These are phyloP conservation scores for Macaria liturata DNA, from an alignment of 2,888 invertebrate genomes.

Conservation along the genomic window DNA sequence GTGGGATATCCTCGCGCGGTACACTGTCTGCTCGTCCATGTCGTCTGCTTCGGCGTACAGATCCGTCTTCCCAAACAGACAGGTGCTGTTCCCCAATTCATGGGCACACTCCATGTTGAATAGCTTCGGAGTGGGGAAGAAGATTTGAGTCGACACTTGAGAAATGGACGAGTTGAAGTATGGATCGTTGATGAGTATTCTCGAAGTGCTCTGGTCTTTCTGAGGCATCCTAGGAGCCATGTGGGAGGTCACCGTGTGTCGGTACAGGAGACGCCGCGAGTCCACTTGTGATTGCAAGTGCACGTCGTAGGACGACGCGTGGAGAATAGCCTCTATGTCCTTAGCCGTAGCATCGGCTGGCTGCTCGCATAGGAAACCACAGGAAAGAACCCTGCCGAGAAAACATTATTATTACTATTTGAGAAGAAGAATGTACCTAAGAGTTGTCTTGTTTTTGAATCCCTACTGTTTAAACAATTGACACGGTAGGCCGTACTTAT, in stretches of 20 bases:
- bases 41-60: slow-evolving; percentile 56
- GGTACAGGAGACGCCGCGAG: slow-evolving; percentile 64
- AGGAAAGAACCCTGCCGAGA: slow-evolving; percentile 71
- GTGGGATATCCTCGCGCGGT: slow-evolving; percentile 61
- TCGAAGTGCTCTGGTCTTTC: slow-evolving; percentile 78
- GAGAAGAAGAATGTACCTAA: no score
- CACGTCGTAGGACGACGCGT: slow-evolving; percentile 81
- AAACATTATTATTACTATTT: slow-evolving; percentile 1
- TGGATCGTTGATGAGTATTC: slow-evolving; percentile 82
- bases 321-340: slow-evolving; percentile 71
- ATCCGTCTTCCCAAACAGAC: slow-evolving; percentile 63
- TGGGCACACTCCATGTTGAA: slow-evolving; percentile 67
- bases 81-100: slow-evolving; percentile 61
- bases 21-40: slow-evolving; percentile 44
- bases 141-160: slow-evolving; percentile 80
- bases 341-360: slow-evolving; percentile 65
- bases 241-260: slow-evolving; percentile 66
- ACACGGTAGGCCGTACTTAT: no score
- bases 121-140: slow-evolving; percentile 85
- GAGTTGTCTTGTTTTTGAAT: no score
- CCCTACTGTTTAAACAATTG: neutral
- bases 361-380: slow-evolving; percentile 84
- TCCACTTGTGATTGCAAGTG: slow-evolving; percentile 68
- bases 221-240: slow-evolving; percentile 56
- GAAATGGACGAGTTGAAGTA: slow-evolving; percentile 82